These are phyloP conservation scores for Anseranas semipalmata DNA, from an alignment of 2,113 vertebrate species.

Conservation along the genomic window DNA sequence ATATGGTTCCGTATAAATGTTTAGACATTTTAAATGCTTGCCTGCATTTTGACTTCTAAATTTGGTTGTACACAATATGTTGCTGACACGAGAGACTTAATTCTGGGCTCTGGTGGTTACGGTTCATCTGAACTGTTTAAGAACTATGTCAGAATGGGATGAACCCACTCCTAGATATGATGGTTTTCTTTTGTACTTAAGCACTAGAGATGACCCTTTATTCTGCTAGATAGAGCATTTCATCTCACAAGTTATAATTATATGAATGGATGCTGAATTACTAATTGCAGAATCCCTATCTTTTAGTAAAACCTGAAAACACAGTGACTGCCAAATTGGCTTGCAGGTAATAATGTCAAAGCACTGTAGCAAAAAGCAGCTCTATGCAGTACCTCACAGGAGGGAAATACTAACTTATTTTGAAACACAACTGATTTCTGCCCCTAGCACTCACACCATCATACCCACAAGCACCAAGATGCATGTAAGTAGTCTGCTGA, in stretches of 20 bases:
- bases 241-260: not conserved
- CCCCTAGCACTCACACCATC: not conserved
- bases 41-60: not conserved
- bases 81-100: not conserved
- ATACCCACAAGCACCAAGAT: not conserved
- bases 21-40: not conserved
- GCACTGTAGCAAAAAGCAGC: not conserved
- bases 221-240: not conserved
- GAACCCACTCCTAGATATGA: not conserved
- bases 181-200: not conserved
- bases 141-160: not conserved
- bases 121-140: not conserved
- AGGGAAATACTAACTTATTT: not conserved
- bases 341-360: not conserved
- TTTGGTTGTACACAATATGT: not conserved
- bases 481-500: not conserved
- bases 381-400: not conserved
- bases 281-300: not conserved
- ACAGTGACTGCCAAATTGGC: not conserved
- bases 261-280: not conserved
- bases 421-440: not conserved
- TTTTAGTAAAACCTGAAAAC: not conserved
- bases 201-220: accelerated
- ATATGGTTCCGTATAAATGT: not conserved
- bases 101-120: not conserved